Evolutionary conservation across 2,113 vertebrate species (phyloP), one percentile per base, ranked within the genome.

Genomic region (Scortum barcoo): DNA sequence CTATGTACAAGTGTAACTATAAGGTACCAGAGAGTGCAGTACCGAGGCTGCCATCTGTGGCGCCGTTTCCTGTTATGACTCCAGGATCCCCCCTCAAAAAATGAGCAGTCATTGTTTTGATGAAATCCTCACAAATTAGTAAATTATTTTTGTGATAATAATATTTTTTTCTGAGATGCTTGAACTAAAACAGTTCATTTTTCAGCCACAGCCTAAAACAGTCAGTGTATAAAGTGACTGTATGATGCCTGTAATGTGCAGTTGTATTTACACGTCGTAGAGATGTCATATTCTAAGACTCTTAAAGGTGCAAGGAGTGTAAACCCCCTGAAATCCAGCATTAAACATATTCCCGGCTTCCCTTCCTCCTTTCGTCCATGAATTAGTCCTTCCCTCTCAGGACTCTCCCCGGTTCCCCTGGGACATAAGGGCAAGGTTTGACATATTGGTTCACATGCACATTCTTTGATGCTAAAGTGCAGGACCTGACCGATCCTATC

Each of bases 401-500:
- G n/a, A 67, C 72, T 6, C 67, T 36, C 48, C 17, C 24, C 16
- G 16, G 1, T 57, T 72, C 28, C 50, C 48, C 28, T 57, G 72
- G 72, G 72, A 81, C 42, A 4, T 57, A 10, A 10, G 24, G 33
- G 71, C 83, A 67, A 24, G 75, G 30, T 87, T 72, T 72, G 87
- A 89, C 88, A 83, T 83, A 89, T 86, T 51, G 50, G 40, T 58
- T 89, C 89, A 76, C 65, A 54, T 89, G 82, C n/a, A 28, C 80
- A 78, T 86, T 87, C 85, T 88, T 87, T 72, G 67, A 89, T 38
- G 65, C 69, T 14, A 36, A 80, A 44, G 33, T 36, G 22, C 42
- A 67, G 63, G 74, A 70, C 73, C 60, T 56, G 86, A 83, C 78
- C 63, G 71, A 68, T 88, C 82, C n/a, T 72, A 46, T 67, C 9